Base-by-base conservation (phyloP, 2,888 invertebrate genomes). In the Anagyrus pseudococci region DNA sequence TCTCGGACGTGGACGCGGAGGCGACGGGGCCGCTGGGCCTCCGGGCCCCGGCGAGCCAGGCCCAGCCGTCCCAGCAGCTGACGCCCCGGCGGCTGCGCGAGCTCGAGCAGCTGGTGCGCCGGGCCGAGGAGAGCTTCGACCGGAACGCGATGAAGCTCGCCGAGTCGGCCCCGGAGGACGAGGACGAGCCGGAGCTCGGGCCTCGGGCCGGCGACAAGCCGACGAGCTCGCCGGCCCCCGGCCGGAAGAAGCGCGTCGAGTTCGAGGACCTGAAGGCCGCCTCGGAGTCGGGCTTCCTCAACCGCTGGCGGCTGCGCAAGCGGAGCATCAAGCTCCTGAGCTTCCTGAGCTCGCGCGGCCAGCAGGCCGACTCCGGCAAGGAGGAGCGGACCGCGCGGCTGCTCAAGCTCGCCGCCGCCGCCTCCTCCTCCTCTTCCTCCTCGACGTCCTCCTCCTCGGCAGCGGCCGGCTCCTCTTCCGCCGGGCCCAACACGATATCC, bases 301-400 rank as follows among this genome's bases (percentile, higher is more conserved):
- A 75, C 47, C 72, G 75, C 43, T 49, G 77, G 49, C 70, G 77
- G 53, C 70, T 77, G 20, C 71, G 78, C 15, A 72, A 75, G 37
- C 71, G 78, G 17, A 76, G 80, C 52, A 71, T 76, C 58, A 78
- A 76, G 59, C 67, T 80, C 29, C 62, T 80, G n/a, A 75, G 75
- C 37, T 79, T 80, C n/a, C 65, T 80, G 1, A 29, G 57, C 25
- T 53, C 61, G 4, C 44, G 29, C 25, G 58, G 76, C 74, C 62
- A 71, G 70, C 37, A 73, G 4, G n/a, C 15, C 17, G 64, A 62
- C n/a, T 64, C 60, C 4, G 37, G 58, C 2, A 54, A 77, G 33
- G 80, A 80, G 43, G 79, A 79, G 50, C 73, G 79, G 3, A 73
- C 78, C 1, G 69, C 76, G 2, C 72, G 75, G 52, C 64, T 78